Evolutionary conservation across 2,797 vertebrate species (phyloP), one percentile per base, ranked within the genome.

Genomic region (Clamator glandarius): DNA sequence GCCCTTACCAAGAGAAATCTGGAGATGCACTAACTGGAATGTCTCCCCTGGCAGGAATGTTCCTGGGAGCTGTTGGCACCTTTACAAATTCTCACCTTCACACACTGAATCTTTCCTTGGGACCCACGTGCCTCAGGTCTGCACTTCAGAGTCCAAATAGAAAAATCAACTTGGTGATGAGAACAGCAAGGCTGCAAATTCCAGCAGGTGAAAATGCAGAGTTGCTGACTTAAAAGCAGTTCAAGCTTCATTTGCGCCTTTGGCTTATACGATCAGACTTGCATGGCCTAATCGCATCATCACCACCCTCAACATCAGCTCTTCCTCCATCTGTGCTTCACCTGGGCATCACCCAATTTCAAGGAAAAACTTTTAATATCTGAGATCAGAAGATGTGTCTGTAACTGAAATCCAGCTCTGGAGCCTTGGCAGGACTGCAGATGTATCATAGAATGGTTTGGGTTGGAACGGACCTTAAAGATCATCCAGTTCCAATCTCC

Each of bases 201-300:
- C 36, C 64, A 75, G 55, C 14, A 69, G 70, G 33, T 48, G 17
- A 66, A 74, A 91, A 51, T 35, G 50, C 28, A 62, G 84, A 75
- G n/a, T 23, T 41, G 33, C 23, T 59, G 33, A 67, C 36, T 75
- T 72, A 64, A 55, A 91, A 63, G 51, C 50, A 82, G 26, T 73
- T 89, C 74, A 82, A 78, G 39, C 15, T 93, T 67, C 62, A 24
- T 94, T 94, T 80, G 39, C 50, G 50, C 31, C 31, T 74, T 67
- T 75, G 41, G 41, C 11, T 93, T 74, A 50, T 41, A 3, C 1
- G 0, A 44, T 70, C 39, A 59, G 24, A 31, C 52, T 68, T 52
- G 23, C 44, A 67, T 42, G 51, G 68, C 35, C 57, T 48, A 15
- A 52, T 82, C 3, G 1, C 72, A 63, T 58, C 55, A 42, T 51